These are phyloP conservation scores for Mastomys coucha DNA, from an alignment of 2,113 vertebrate species.

Conservation along the genomic window DNA sequence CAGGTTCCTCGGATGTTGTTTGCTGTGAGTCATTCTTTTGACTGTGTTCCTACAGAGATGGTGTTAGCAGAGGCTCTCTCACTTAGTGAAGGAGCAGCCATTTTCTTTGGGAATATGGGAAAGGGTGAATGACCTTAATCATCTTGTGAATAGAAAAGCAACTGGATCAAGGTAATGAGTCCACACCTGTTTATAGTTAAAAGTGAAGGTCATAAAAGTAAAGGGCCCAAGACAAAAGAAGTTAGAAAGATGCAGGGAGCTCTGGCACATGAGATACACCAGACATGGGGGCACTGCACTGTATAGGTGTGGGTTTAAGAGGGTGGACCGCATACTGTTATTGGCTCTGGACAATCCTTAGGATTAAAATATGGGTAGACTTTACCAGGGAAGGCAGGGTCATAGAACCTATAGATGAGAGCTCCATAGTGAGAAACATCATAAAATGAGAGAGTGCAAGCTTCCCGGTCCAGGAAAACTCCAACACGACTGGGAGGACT, in stretches of 20 bases:
- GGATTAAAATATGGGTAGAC: conserved; percentile 46
- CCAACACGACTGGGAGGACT: background rate
- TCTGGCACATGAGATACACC: background rate
- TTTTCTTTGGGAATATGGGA: background rate
- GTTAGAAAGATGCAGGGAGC: background rate
- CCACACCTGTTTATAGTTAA: background rate
- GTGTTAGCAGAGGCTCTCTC: no score
- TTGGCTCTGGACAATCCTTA: fast-evolving
- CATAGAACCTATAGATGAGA: conserved; percentile 51
- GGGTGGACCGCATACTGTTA: background rate
- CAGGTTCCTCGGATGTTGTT: no score
- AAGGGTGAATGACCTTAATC: background rate
- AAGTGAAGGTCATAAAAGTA: background rate
- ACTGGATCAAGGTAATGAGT: background rate
- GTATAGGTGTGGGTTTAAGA: background rate
- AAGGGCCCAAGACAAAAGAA: background rate
- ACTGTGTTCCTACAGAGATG: no score
- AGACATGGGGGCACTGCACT: background rate
- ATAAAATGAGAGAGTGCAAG: background rate
- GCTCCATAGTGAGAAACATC: background rate
- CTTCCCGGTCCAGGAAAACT: conserved; percentile 13
- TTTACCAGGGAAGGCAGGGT: fast-evolving
- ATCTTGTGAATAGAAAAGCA: background rate
- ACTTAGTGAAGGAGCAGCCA: no score
- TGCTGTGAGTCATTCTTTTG: no score